Percentiles rank a stretch among this genome's conserved stretches.
phyloP scores from a whole-genome alignment of 2,113 vertebrate genomes.

The Upupa epops region DNA sequence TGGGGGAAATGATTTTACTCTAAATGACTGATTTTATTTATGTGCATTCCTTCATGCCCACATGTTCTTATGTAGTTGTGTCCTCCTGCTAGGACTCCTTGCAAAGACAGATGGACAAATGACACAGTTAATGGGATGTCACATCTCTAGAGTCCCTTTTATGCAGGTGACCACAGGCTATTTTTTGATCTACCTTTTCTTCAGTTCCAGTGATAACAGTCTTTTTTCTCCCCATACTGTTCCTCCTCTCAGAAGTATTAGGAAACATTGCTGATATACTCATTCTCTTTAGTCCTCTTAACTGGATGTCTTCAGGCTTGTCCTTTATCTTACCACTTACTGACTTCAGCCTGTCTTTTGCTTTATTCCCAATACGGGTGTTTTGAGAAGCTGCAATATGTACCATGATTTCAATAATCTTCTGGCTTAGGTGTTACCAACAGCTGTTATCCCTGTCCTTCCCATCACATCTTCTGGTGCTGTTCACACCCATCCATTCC shows the following conservation, averaged over 20 bases:
- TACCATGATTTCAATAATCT: constrained; percentile 3
- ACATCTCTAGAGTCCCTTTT: not conserved
- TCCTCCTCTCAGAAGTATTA: not conserved
- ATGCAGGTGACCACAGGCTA: not conserved
- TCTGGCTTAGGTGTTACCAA: not conserved
- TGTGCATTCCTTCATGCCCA: not conserved
- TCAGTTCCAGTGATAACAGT: not conserved
- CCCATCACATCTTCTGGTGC: not conserved
- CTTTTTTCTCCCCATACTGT: not conserved
- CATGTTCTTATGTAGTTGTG: not conserved
- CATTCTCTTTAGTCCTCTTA: not conserved
- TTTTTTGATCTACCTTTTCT: not conserved
- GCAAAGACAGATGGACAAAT: not conserved
- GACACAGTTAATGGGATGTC: not conserved
- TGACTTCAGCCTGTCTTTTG: not conserved
- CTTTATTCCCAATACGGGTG: not conserved
- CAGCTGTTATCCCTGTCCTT: not conserved
- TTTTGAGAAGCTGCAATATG: constrained; percentile 9
- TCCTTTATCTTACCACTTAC: constrained; percentile 15
- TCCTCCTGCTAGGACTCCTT: not conserved
- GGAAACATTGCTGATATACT: not conserved
- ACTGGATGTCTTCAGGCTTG: not conserved
- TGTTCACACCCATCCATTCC: not conserved
- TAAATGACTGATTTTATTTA: not conserved
- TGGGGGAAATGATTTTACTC: not conserved